A percentile compares a stretch with the other conserved stretches of the same genome.
phyloP scores from a whole-genome alignment of 1,140 invertebrate genomes.

The Magallana gigas region DNA sequence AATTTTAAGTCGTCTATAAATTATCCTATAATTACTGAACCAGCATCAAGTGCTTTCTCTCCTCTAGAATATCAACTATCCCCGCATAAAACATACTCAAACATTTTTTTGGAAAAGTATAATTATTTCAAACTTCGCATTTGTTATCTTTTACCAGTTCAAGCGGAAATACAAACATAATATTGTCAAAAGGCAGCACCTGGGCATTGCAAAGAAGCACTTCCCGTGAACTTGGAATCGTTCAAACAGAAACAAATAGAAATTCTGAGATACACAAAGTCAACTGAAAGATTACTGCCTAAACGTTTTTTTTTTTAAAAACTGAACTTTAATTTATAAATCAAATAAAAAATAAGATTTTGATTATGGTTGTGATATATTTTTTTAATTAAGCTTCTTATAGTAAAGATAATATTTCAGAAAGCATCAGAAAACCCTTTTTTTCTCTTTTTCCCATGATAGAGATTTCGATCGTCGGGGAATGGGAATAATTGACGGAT shows the following conservation, averaged over 20 bases:
- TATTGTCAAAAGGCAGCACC: not conserved
- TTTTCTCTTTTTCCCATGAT: no score
- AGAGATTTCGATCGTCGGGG: no score
- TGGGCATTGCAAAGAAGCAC: not conserved
- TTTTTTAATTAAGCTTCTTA: no score
- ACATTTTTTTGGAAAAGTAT: not conserved
- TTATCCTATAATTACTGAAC: not conserved
- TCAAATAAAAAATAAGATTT: no score
- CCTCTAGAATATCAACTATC: not conserved
- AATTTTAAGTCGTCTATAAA: not conserved
- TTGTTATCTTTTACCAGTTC: not conserved
- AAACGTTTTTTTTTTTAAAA: no score
- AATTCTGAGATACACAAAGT: not conserved
- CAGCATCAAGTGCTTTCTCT: not conserved
- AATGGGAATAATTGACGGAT: no score
- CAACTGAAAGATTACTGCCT: not conserved
- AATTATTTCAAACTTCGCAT: not conserved
- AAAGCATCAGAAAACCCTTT: no score
- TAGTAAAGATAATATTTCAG: no score
- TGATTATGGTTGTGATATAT: no score
- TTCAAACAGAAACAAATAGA: not conserved
- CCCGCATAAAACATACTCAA: not conserved
- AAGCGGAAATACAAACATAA: slow-evolving; percentile 4
- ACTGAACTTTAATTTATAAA: no score
- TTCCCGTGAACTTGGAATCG: not conserved